Base-by-base conservation (phyloP, 2,888 invertebrate species). In the Agrotis exclamationis region DNA sequence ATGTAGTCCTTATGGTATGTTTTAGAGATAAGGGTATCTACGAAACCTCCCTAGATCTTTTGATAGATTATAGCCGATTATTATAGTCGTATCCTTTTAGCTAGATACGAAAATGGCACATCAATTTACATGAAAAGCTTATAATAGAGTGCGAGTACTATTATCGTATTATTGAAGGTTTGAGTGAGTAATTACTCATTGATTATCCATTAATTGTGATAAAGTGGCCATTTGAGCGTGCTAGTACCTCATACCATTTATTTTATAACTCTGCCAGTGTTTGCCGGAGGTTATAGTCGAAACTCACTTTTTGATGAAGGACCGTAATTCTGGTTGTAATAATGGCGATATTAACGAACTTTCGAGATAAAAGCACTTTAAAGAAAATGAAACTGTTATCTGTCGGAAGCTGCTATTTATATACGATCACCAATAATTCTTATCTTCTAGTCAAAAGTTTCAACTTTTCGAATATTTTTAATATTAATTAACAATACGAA, bases 111-210 rank as follows among this genome's bases (percentile, higher is more conserved):
- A 73, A 68, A 60, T 63, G 64, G 58, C 24, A 70, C 51, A 39
- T 47, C 45, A 70, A 63, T 68, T 63, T 68, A 60, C 60, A 77
- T 62, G 66, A 69, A 70, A 76, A 56, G 58, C 45, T 77, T 57
- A 39, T 73, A 65, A 78, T 54, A 50, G 58, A 47, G 47, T 56
- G 62, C 14, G 33, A 74, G 51, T 59, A 28, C 45, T 62, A 64
- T 70, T 63, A 75, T 74, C 39, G 60, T 68, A 70, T 66, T 64
- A 63, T 64, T 71, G 54, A 58, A 63, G 66, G 58, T 69, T 73
- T 70, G 63, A 79, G 50, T 71, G 68, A 69, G 57, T 74, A 82
- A 85, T 78, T 85, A 85, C 64, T 76, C 62, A 70, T 85, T 79
- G 80, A 70, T 74, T 74, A 85, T 82, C 64, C 54, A 72, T 60